phyloP scores from a whole-genome alignment of 2,888 invertebrate genomes.

The Limenitis arthemis region DNA sequence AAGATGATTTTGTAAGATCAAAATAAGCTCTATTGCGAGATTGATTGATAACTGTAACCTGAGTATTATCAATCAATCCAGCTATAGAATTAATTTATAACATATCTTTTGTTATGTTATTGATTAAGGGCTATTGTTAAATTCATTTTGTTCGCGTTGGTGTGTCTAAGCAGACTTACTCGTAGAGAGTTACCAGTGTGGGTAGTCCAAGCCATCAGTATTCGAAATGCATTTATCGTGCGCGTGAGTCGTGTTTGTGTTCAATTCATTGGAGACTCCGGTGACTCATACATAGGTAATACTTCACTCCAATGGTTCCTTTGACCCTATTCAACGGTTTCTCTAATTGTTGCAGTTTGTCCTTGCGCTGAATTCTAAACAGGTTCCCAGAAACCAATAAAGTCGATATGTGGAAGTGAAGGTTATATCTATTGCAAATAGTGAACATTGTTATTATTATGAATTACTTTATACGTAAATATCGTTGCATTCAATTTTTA shows the following conservation, averaged over 20 bases:
- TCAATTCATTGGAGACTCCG: slow-evolving; percentile 54
- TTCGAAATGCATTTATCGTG: slow-evolving; percentile 41
- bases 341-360: slow-evolving; percentile 52
- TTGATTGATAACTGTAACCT: slow-evolving; percentile 16
- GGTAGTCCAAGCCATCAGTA: slow-evolving; percentile 54
- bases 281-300: slow-evolving; percentile 58
- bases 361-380: slow-evolving; percentile 59
- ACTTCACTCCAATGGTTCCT: slow-evolving; percentile 56
- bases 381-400: slow-evolving; percentile 54
- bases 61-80: no score
- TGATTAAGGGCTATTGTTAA: slow-evolving; percentile 28
- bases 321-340: slow-evolving; percentile 59
- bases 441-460: slow-evolving; percentile 3
- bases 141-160: slow-evolving; percentile 35
- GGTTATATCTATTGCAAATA: slow-evolving; percentile 26
- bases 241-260: slow-evolving; percentile 51
- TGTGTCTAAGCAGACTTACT: slow-evolving; percentile 40
- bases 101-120: slow-evolving; percentile 17
- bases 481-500: background rate
- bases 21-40: slow-evolving; percentile 1
- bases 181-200: slow-evolving; percentile 34
- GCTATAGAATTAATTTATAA: slow-evolving; percentile 8
- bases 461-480: background rate
- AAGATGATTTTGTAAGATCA: slow-evolving; percentile 8
- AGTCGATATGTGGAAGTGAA: slow-evolving; percentile 27